Base-by-base conservation (phyloP, 2,797 vertebrate genomes). In the Bradypodion pumilum region DNA sequence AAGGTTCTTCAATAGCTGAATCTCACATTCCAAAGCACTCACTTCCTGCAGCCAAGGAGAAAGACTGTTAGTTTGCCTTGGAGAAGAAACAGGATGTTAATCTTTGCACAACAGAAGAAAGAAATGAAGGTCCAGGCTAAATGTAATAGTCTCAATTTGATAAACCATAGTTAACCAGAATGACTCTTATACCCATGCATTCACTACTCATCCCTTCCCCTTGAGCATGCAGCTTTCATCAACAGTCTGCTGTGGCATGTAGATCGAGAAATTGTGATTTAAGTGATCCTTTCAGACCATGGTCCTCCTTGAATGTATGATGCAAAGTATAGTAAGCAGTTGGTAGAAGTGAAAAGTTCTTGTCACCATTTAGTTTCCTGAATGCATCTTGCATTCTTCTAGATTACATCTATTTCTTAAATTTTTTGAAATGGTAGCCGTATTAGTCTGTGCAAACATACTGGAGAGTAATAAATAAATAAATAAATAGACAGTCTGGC, bases 1-100 rank as follows among this genome's bases (percentile, higher is more conserved):
- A 74, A 99, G 96, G 40, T 99, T 99, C 94, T 99, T 99, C 94
- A 99, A 96, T 92, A 99, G 89, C 96, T 99, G 98, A 94, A 99
- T 99, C 95, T 99, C 98, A 82, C 98, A 99, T 93, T 99, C 98
- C 92, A 99, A 94, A 75, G 98, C 98, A 42, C 98, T 98, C 92
- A 99, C 98, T 94, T 99, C 98, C 98, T 99, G 32, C 7, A 74
- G 78, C 78, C 35, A 80, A 80, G 49, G 63, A 87, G 85, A 79
- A 70, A 91, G 37, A 86, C 35, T 82, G 9, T 73, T 73, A 65
- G 44, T 27, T 59, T 70, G 80, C 35, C 66, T 59, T 70, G 49
- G 37, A 21, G 56, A 70, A 40, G 16, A 56, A 32, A 70, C 29
- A 80, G 35, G 25, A 80, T 19, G 29, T 3, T n/a, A 37, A 40